Evolutionary conservation across 1,140 invertebrate species (phyloP).

Genomic region (Ephestia elutella): DNA sequence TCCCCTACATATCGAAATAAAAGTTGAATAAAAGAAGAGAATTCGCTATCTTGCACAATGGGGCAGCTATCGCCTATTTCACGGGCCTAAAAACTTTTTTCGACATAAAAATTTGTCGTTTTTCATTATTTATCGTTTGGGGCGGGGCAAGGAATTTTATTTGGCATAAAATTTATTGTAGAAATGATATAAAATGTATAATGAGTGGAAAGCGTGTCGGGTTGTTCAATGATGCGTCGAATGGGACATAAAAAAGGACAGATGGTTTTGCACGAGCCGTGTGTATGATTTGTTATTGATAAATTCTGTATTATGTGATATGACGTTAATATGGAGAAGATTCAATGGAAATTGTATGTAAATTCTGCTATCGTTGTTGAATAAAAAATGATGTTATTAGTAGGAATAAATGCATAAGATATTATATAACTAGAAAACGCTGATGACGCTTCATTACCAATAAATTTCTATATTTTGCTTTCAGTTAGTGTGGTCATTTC

Average conservation of each 20-base stretch:
- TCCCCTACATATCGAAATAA: slow-evolving; percentile 22
- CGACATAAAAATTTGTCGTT: slow-evolving; percentile 33
- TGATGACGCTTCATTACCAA: too few relatives aligned
- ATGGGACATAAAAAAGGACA: slow-evolving; percentile 34
- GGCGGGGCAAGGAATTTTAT: slow-evolving; percentile 59
- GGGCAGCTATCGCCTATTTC: slow-evolving; percentile 33
- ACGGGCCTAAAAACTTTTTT: slow-evolving; percentile 30
- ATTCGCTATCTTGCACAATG: slow-evolving; percentile 21
- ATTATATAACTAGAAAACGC: too few relatives aligned
- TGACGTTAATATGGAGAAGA: neutral
- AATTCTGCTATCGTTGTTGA: neutral
- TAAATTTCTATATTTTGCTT: too few relatives aligned
- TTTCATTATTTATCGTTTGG: slow-evolving; percentile 43
- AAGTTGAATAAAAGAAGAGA: slow-evolving; percentile 28
- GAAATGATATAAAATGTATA: slow-evolving; percentile 52
- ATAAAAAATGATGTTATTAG: too few relatives aligned
- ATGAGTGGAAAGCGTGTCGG: slow-evolving; percentile 60
- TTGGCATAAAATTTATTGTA: slow-evolving; percentile 58
- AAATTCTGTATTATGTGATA: slow-evolving; percentile 1
- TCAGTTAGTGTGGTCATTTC: too few relatives aligned
- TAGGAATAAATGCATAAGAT: too few relatives aligned
- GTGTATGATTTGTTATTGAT: slow-evolving; percentile 9
- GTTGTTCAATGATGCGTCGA: slow-evolving; percentile 52
- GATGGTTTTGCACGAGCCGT: slow-evolving; percentile 37
- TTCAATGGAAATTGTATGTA: neutral